Evolutionary conservation across 2,797 vertebrate genomes (phyloP).

Genomic region (Sebastes iracundus): DNA sequence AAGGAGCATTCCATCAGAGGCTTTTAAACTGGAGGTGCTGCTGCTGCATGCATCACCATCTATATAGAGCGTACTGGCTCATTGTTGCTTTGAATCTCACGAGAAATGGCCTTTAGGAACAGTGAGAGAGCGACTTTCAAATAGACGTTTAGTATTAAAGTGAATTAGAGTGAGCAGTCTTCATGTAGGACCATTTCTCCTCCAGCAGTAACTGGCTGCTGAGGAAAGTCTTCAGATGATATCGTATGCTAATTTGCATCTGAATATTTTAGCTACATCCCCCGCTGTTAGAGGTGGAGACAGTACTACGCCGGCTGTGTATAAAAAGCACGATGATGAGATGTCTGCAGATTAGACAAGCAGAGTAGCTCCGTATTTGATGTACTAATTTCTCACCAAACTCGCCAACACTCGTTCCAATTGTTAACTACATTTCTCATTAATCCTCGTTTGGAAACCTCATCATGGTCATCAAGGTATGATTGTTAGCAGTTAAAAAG

Average conservation of each 20-base stretch:
- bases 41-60: slow-evolving; percentile 36
- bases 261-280: slow-evolving; percentile 22
- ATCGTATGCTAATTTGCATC: slow-evolving; percentile 3
- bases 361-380: background rate
- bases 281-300: background rate
- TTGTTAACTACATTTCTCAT: background rate
- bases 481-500: background rate
- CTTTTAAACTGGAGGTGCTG: slow-evolving; percentile 44
- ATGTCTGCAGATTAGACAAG: background rate
- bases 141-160: slow-evolving; percentile 16
- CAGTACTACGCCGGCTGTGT: background rate
- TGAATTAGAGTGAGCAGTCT: slow-evolving; percentile 1
- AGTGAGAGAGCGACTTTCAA: background rate
- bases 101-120: slow-evolving; percentile 1
- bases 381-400: background rate
- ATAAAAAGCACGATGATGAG: background rate
- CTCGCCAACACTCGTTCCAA: background rate
- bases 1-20: slow-evolving; percentile 68
- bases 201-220: background rate
- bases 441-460: background rate
- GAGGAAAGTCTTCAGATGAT: slow-evolving; percentile 7
- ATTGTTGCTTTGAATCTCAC: slow-evolving; percentile 16
- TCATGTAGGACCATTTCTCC: background rate
- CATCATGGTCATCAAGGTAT: background rate
- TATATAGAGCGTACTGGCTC: background rate